Percentiles rank a stretch among this genome's conserved stretches.
These are phyloP conservation scores for Dolomedes plantarius DNA, from an alignment of 2,888 invertebrate genomes.

Conservation along the genomic window DNA sequence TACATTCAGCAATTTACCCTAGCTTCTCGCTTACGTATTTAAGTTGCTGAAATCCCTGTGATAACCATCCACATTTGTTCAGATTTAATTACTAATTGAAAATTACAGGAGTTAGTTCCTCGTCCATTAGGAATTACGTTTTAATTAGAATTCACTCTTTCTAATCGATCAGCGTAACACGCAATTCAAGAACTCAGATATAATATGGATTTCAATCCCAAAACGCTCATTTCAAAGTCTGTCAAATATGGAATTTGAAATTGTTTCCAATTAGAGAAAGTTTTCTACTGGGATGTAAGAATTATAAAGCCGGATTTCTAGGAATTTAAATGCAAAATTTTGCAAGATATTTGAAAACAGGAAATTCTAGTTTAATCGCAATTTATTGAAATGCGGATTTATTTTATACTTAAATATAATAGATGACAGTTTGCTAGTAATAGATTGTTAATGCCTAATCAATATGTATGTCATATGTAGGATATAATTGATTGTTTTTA, in stretches of 20 bases:
- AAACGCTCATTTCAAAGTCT: background rate
- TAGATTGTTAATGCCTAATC: no score
- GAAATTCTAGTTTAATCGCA: no score
- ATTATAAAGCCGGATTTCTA: no score
- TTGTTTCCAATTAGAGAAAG: background rate
- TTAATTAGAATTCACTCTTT: background rate
- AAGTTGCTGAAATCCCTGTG: background rate
- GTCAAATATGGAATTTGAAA: background rate
- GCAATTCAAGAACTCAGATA: background rate
- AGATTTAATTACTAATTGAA: background rate
- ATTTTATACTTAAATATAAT: no score
- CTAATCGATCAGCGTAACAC: background rate
- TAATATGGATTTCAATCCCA: background rate
- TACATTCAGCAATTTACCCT: no score
- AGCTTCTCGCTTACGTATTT: background rate
- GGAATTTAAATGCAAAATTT: no score
- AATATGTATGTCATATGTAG: no score
- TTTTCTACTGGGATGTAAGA: background rate
- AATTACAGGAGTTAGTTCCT: background rate
- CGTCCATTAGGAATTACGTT: background rate
- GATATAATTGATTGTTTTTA: no score
- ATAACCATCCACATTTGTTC: background rate
- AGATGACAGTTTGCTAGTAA: no score
- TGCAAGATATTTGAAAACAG: no score
- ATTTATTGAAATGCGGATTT: no score